Percentiles rank a stretch among this genome's conserved stretches.
Evolutionary conservation across 2,888 invertebrate species (phyloP).

Genomic region (Osmoderma eremita): DNA sequence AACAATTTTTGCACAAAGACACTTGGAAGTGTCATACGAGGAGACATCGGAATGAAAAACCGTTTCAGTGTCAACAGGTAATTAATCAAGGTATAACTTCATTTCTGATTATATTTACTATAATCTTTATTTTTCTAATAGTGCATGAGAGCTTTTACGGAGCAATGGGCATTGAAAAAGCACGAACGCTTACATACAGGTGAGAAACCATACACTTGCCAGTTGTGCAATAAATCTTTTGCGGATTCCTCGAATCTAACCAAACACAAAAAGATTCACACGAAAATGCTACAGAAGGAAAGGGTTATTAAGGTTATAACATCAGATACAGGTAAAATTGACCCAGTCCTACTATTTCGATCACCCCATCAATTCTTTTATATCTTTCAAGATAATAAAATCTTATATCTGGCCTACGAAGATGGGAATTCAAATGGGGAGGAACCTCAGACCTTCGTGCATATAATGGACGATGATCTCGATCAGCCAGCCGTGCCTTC

Average conservation of each 20-base stretch:
- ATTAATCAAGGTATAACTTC: too few species aligned
- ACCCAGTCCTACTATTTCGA: too few species aligned
- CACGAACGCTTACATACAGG: slow-evolving; percentile 74
- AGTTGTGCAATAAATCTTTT: slow-evolving; percentile 77
- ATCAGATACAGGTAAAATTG: slow-evolving; percentile 43
- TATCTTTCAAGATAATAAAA: slow-evolving; percentile 52
- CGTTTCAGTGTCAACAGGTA: slow-evolving; percentile 71
- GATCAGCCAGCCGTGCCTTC: slow-evolving; percentile 35
- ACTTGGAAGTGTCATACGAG: slow-evolving; percentile 74
- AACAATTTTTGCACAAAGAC: slow-evolving; percentile 70
- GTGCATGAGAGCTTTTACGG: slow-evolving; percentile 71
- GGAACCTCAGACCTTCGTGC: slow-evolving; percentile 58
- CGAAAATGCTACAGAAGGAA: slow-evolving; percentile 43
- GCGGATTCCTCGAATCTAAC: slow-evolving; percentile 81
- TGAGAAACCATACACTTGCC: slow-evolving; percentile 77
- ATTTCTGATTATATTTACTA: slow-evolving; percentile 9
- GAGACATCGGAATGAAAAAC: slow-evolving; percentile 73
- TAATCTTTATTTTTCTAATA: slow-evolving; percentile 23
- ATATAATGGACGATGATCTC: slow-evolving; percentile 51
- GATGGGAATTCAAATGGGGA: slow-evolving; percentile 52
- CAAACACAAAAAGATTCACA: slow-evolving; percentile 69
- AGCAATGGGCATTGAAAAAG: slow-evolving; percentile 73
- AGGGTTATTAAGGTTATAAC: slow-evolving; percentile 47
- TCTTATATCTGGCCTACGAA: slow-evolving; percentile 66
- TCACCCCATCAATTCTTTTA: neutral